Conservation (phyloP, 2,113 vertebrate genomes). For the Platichthys stellatus region DNA sequence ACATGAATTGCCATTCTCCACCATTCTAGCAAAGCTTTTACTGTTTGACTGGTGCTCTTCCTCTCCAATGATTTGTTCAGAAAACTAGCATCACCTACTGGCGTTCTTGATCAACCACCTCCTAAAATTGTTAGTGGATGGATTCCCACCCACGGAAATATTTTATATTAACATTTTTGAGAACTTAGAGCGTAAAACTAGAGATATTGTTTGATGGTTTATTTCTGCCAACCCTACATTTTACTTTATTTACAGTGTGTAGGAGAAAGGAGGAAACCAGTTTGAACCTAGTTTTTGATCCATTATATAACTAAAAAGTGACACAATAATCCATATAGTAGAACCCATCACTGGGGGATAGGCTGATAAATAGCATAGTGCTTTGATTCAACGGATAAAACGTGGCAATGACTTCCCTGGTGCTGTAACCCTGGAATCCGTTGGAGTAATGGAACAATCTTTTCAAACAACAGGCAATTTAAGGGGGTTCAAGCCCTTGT, state of each 20-base stretch:
- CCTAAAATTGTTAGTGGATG: neutral
- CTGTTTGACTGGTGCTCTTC: neutral
- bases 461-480: slow-evolving; percentile 58
- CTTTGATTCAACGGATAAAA: slow-evolving; percentile 25
- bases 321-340: slow-evolving; percentile 19
- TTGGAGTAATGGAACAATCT: slow-evolving; percentile 53
- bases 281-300: slow-evolving; percentile 6
- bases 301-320: slow-evolving; percentile 38
- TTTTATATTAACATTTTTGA: neutral
- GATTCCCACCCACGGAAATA: neutral
- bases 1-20: neutral
- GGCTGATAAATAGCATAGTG: slow-evolving; percentile 20
- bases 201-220: neutral
- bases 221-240: neutral
- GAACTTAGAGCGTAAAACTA: too few species aligned
- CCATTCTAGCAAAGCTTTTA: neutral
- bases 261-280: neutral
- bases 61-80: neutral
- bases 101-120: neutral
- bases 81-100: neutral
- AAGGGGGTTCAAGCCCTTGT: slow-evolving; percentile 46
- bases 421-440: slow-evolving; percentile 33
- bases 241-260: slow-evolving; percentile 7
- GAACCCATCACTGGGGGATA: slow-evolving; percentile 13
- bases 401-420: slow-evolving; percentile 3